A percentile compares a stretch with the other conserved stretches of the same genome.
phyloP scores from a whole-genome alignment of 2,797 vertebrate species.

The Muraenolepis orangiensis region DNA sequence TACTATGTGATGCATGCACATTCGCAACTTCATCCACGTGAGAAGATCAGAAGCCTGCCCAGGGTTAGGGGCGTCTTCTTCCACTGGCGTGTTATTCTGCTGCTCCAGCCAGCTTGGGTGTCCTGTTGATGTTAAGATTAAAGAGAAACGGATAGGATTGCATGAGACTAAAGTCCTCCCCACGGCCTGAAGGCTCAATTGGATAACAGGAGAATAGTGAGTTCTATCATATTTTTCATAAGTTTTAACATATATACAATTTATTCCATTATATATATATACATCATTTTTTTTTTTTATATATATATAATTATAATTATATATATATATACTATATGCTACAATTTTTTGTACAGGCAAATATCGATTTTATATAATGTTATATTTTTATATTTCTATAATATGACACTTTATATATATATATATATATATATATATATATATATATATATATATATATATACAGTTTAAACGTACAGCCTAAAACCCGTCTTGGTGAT shows the following conservation, averaged over 20 bases:
- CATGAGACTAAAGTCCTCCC: constrained; percentile 9
- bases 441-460: background rate
- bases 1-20: background rate
- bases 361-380: background rate
- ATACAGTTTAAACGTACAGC: background rate
- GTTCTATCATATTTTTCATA: constrained; percentile 5
- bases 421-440: background rate
- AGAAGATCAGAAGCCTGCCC: constrained; percentile 18
- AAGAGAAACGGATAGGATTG: background rate
- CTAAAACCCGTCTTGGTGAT: too few species aligned
- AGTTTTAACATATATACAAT: too few species aligned
- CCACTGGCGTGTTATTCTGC: constrained; percentile 11
- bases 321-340: too few species aligned
- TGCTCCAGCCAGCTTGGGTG: constrained; percentile 4
- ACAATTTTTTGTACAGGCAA: background rate
- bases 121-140: background rate
- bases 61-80: constrained; percentile 23
- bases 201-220: constrained; percentile 16
- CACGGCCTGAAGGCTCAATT: constrained; percentile 20
- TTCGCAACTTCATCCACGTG: constrained; percentile 22
- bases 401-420: background rate
- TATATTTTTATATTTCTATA: too few species aligned
- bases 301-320: too few species aligned
- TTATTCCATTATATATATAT: too few species aligned
- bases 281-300: too few species aligned